phyloP scores from a whole-genome alignment of 2,797 vertebrate genomes.

The Acanthurus lineatus region DNA sequence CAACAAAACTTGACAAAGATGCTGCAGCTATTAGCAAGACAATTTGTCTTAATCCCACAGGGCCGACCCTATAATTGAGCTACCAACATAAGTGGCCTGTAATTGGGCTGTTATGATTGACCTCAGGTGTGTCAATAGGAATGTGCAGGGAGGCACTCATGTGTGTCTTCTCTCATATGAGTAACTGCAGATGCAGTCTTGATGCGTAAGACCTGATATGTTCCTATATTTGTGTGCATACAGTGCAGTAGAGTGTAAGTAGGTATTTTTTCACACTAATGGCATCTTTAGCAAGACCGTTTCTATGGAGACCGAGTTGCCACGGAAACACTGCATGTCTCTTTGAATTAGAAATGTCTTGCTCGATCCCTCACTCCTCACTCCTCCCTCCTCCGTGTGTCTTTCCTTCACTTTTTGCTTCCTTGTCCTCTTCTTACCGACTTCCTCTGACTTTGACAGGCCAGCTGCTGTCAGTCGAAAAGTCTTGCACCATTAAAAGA shows the following conservation, averaged over 20 bases:
- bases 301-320: conserved; percentile 91
- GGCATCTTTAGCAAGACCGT: conserved; percentile 88
- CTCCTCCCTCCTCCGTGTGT: conserved; percentile 40
- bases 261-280: conserved; percentile 86
- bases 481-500: conserved; percentile 51
- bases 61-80: conserved; percentile 61
- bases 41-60: conserved; percentile 52
- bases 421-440: conserved; percentile 53
- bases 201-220: conserved; percentile 17
- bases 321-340: conserved; percentile 94
- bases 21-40: conserved; percentile 46
- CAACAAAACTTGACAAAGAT: conserved; percentile 45
- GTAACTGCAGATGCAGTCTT: conserved; percentile 8
- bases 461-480: conserved; percentile 83
- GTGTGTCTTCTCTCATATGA: neutral
- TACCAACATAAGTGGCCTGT: conserved; percentile 54
- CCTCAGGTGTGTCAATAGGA: conserved; percentile 63
- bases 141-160: neutral
- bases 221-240: conserved; percentile 71
- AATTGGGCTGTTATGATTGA: conserved; percentile 58
- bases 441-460: conserved; percentile 72
- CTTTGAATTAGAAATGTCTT: conserved; percentile 96
- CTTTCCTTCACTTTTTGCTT: conserved; percentile 58
- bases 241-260: conserved; percentile 75
- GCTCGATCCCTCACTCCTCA: conserved; percentile 73